These are phyloP conservation scores for Tachysurus vachellii DNA, from an alignment of 2,113 vertebrate genomes.

Conservation along the genomic window DNA sequence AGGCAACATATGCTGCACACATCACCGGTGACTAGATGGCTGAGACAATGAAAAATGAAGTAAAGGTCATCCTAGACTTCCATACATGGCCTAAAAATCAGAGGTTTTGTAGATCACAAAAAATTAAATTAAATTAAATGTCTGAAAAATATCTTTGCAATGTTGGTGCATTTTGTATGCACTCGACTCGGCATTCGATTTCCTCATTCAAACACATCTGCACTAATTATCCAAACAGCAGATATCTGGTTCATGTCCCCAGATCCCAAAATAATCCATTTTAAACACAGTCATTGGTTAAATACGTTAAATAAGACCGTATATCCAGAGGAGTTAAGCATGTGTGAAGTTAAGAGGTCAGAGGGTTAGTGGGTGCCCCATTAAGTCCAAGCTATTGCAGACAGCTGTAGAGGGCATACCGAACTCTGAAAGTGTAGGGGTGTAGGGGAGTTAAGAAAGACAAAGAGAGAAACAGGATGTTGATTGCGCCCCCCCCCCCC, in stretches of 20 bases:
- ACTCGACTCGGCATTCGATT: too few species aligned
- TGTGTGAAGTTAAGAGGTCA: slow-evolving; percentile 30
- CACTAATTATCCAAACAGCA: not conserved
- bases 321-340: not conserved
- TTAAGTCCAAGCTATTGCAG: slow-evolving; percentile 28
- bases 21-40: slow-evolving; percentile 37
- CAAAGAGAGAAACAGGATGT: slow-evolving; percentile 50
- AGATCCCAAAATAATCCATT: not conserved
- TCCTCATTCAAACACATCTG: not conserved
- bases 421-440: slow-evolving; percentile 12
- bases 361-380: slow-evolving; percentile 17
- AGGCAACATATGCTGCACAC: slow-evolving; percentile 47
- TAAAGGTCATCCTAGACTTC: slow-evolving; percentile 44
- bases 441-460: slow-evolving; percentile 8
- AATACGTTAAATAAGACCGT: not conserved
- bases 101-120: slow-evolving; percentile 46
- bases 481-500: slow-evolving; percentile 16
- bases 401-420: slow-evolving; percentile 38
- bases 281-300: not conserved
- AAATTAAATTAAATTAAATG: not conserved
- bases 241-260: not conserved
- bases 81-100: slow-evolving; percentile 33
- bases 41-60: slow-evolving; percentile 46
- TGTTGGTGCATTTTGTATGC: not conserved
- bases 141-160: slow-evolving; percentile 13